Base-by-base conservation (phyloP, 2,888 invertebrate species). In the Coelogynopora nodosa region DNA sequence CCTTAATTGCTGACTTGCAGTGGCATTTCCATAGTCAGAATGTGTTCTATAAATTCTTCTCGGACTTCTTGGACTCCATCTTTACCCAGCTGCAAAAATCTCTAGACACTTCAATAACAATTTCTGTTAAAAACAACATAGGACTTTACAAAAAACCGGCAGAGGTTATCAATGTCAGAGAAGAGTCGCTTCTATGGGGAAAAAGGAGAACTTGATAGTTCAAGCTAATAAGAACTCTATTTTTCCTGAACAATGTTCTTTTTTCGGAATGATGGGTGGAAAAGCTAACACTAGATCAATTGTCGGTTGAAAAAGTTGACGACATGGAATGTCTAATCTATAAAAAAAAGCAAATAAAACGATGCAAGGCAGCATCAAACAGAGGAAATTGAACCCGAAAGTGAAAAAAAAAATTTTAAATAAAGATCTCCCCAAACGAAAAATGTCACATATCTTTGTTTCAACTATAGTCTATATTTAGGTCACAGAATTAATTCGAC, bases 331-430 rank as follows among this genome's bases (percentile, higher is more conserved):
- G 82, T 27, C 31, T 26, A 82, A 31, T 26, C 2, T 82, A 82
- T 30, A 82, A 31, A 82, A 30, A 82, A 82, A 82, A 26, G 82
- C 5, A 82, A 82, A 82, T 23, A 80, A 80, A 80, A 80, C 81
- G 5, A 18, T 80, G 27, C 5, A 10, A 80, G 81, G 81, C 5
- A n/a, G 81, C 5, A 23, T 80, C 5, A 80, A 80, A 80, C 81
- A n/a, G n/a, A n/a, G n/a, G n/a, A 67, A 67, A 67, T 10, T 18
- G n/a, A 67, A 67, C 67, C n/a, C n/a, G n/a, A n/a, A n/a, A n/a
- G n/a, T n/a, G n/a, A n/a, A n/a, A n/a, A n/a, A 18, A 49, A n/a
- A n/a, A n/a, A n/a, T n/a, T n/a, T n/a, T n/a, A n/a, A n/a, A n/a
- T n/a, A n/a, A n/a, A n/a, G n/a, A n/a, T n/a, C n/a, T n/a, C n/a